Evolutionary conservation across 2,888 invertebrate genomes (phyloP).

Genomic region (Ormia ochracea): DNA sequence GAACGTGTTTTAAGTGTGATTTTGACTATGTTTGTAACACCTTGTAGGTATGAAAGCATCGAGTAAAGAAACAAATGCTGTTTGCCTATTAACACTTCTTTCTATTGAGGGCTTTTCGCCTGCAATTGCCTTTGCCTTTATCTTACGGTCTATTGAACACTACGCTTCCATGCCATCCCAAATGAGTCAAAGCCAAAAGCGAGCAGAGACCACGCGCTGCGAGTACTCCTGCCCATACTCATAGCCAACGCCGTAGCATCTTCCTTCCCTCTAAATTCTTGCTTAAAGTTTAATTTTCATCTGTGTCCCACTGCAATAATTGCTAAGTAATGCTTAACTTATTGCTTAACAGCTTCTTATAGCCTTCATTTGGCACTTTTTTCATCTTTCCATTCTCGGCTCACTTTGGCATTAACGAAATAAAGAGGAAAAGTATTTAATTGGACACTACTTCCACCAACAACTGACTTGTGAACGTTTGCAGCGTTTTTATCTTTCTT

Average conservation of each 20-base stretch:
- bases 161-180: conserved; percentile 24
- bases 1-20: conserved; percentile 57
- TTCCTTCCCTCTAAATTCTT: not conserved
- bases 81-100: conserved; percentile 55
- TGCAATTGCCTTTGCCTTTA: conserved; percentile 27
- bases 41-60: conserved; percentile 36
- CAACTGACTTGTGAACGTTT: conserved; percentile 30
- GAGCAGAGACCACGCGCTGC: conserved; percentile 38
- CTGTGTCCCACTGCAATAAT: conserved; percentile 50
- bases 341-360: conserved; percentile 58
- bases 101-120: not conserved
- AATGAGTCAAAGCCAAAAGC: conserved; percentile 16
- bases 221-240: no score
- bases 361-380: conserved; percentile 37
- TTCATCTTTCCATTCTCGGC: not conserved
- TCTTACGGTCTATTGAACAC: conserved; percentile 51
- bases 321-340: conserved; percentile 57
- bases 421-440: conserved; percentile 27
- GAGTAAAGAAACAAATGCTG: conserved; percentile 32
- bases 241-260: conserved; percentile 5
- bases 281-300: conserved; percentile 22
- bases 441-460: conserved; percentile 47
- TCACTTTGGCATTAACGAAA: not conserved
- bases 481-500: conserved; percentile 46
- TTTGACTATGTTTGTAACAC: conserved; percentile 51